These are phyloP conservation scores for Entosphenus tridentatus DNA, from an alignment of 2,113 vertebrate genomes.

Conservation along the genomic window DNA sequence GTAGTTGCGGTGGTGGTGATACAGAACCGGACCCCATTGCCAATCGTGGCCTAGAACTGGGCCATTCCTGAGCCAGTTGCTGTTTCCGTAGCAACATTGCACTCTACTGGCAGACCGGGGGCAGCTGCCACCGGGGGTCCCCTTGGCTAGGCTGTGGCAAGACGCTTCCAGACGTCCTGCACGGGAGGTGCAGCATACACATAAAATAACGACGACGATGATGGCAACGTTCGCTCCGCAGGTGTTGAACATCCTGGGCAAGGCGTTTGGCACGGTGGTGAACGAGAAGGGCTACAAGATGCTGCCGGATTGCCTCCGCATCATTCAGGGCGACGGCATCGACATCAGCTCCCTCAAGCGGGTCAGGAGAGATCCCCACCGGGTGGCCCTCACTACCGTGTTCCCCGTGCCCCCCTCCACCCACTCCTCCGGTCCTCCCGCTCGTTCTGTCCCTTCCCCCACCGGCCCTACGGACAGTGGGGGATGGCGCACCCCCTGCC, in stretches of 20 bases:
- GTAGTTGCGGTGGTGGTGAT: too few relatives aligned
- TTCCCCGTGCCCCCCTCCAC: too few relatives aligned
- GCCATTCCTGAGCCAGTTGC: too few relatives aligned
- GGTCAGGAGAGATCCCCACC: slow-evolving; percentile 12
- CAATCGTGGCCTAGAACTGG: too few relatives aligned
- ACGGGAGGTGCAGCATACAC: neutral
- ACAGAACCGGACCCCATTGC: too few relatives aligned
- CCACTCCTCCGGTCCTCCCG: too few relatives aligned
- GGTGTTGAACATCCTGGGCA: slow-evolving; percentile 31
- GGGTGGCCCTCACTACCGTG: too few relatives aligned
- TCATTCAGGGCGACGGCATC: slow-evolving; percentile 34
- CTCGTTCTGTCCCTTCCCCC: too few relatives aligned
- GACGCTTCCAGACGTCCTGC: neutral
- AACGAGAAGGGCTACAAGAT: slow-evolving; percentile 29
- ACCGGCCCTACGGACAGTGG: too few relatives aligned
- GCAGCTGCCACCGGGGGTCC: neutral
- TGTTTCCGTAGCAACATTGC: neutral
- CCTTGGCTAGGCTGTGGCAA: neutral
- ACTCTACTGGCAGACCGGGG: neutral
- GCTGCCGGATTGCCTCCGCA: slow-evolving; percentile 26
- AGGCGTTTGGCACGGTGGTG: slow-evolving; percentile 23
- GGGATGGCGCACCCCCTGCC: too few relatives aligned
- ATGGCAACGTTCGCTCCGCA: slow-evolving; percentile 9
- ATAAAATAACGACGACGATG: neutral
- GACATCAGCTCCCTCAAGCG: slow-evolving; percentile 24